A percentile compares a stretch with the other conserved stretches of the same genome.
Conservation (phyloP, 2,797 vertebrate genomes). For the Micromesistius poutassou region DNA sequence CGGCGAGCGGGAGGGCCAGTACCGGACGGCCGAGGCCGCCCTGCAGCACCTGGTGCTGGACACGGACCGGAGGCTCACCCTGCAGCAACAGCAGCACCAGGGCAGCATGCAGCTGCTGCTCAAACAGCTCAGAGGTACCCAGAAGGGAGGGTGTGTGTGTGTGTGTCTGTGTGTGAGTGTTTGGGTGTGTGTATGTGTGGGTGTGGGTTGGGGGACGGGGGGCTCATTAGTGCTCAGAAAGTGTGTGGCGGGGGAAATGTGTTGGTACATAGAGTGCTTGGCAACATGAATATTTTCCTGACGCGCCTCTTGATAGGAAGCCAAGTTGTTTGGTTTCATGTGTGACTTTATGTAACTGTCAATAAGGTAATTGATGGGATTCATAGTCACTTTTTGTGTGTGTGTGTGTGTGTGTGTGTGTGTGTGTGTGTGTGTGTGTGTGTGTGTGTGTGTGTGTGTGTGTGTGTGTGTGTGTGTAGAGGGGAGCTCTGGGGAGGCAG, state of each 20-base stretch:
- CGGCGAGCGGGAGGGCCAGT: constrained; percentile 66
- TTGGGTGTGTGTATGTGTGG: constrained; percentile 22
- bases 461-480: constrained; percentile 43
- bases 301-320: neutral
- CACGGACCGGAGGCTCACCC: constrained; percentile 77
- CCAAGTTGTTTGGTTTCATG: neutral
- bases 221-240: constrained; percentile 6
- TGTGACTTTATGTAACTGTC: neutral
- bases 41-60: constrained; percentile 77
- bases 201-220: constrained; percentile 30
- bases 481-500: constrained; percentile 31
- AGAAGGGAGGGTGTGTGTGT: constrained; percentile 22
- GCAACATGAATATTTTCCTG: neutral
- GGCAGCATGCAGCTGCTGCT: constrained; percentile 80
- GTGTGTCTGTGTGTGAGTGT: constrained; percentile 25
- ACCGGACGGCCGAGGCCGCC: constrained; percentile 74
- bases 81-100: constrained; percentile 82
- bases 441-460: constrained; percentile 9
- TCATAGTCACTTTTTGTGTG: neutral
- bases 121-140: constrained; percentile 77
- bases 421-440: constrained; percentile 10
- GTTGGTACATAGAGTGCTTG: neutral
- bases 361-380: too few relatives aligned
- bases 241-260: neutral
- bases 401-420: neutral